Percentiles rank a stretch among this genome's conserved stretches.
These are phyloP conservation scores for Aphelenchoides avenae DNA, from an alignment of 1,140 invertebrate species.

Conservation along the genomic window DNA sequence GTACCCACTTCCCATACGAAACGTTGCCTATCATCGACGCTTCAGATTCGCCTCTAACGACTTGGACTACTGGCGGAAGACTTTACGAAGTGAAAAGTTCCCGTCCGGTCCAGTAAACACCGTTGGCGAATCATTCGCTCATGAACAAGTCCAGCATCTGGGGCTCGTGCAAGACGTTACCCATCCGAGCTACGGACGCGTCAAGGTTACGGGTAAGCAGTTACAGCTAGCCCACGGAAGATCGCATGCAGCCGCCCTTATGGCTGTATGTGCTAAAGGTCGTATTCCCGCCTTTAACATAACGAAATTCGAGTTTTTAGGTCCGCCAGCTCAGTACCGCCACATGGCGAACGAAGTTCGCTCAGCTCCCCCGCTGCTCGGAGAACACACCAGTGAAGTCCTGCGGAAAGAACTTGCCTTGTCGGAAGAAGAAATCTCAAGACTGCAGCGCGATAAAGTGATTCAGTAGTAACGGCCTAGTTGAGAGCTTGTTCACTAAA, in stretches of 20 bases:
- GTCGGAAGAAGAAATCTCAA: slow-evolving; percentile 65
- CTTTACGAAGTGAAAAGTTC: slow-evolving; percentile 73
- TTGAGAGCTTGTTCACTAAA: too few relatives aligned
- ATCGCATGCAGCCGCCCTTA: too few relatives aligned
- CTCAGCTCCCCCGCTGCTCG: slow-evolving; percentile 75
- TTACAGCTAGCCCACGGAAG: too few relatives aligned
- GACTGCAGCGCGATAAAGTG: slow-evolving; percentile 64
- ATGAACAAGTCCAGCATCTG: slow-evolving; percentile 65
- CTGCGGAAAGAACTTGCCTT: slow-evolving; percentile 68
- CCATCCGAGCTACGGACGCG: slow-evolving; percentile 69
- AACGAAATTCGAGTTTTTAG: too few relatives aligned
- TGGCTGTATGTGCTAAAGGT: neutral
- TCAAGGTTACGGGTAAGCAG: slow-evolving; percentile 71
- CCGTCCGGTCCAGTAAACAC: slow-evolving; percentile 85
- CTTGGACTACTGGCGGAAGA: slow-evolving; percentile 72
- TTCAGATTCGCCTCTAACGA: slow-evolving; percentile 67
- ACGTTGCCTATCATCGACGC: too few relatives aligned
- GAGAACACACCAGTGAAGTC: slow-evolving; percentile 78
- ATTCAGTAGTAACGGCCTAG: slow-evolving; percentile 64
- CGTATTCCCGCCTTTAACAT: slow-evolving; percentile 5
- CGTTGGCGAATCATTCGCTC: slow-evolving; percentile 74
- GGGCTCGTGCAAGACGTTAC: slow-evolving; percentile 72
- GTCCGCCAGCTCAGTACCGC: slow-evolving; percentile 77
- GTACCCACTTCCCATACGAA: too few relatives aligned
- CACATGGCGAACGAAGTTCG: slow-evolving; percentile 69